Percentiles rank a stretch among this genome's conserved stretches.
These are phyloP conservation scores for Meliscaeva auricollis DNA, from an alignment of 2,888 invertebrate genomes.

Conservation along the genomic window DNA sequence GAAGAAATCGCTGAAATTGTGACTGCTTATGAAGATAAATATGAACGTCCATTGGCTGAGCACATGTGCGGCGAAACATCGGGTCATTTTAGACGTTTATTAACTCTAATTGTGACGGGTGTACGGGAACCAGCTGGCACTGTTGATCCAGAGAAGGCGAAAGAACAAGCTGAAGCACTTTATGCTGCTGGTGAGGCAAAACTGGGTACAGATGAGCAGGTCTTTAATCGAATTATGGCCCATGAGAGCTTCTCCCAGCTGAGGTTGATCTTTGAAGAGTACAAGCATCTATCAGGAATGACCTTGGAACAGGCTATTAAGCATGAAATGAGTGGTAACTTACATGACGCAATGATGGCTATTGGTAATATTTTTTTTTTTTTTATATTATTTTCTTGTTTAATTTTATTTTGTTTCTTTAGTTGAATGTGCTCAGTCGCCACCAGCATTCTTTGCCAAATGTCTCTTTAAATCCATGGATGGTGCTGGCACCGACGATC, in stretches of 20 bases:
- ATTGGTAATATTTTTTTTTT: conserved; percentile 85
- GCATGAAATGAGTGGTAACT: conserved; percentile 88
- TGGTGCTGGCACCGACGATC: conserved; percentile 90
- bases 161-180: conserved; percentile 89
- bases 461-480: conserved; percentile 88
- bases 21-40: conserved; percentile 87
- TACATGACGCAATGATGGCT: conserved; percentile 88
- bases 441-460: conserved; percentile 89
- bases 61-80: conserved; percentile 91
- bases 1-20: conserved; percentile 87
- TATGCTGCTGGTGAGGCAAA: conserved; percentile 89
- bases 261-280: conserved; percentile 89
- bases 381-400: background rate
- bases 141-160: conserved; percentile 88
- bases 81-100: conserved; percentile 90
- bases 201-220: conserved; percentile 90
- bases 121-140: conserved; percentile 87
- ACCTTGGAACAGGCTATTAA: conserved; percentile 90
- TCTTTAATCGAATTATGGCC: conserved; percentile 89
- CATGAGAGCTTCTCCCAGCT: conserved; percentile 91
- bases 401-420: conserved; percentile 63
- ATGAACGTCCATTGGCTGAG: conserved; percentile 88
- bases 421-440: conserved; percentile 90
- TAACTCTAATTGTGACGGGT: conserved; percentile 89
- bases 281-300: conserved; percentile 89